Conservation (phyloP, 1,140 invertebrate species). For the Pogonomyrmex californicus region DNA sequence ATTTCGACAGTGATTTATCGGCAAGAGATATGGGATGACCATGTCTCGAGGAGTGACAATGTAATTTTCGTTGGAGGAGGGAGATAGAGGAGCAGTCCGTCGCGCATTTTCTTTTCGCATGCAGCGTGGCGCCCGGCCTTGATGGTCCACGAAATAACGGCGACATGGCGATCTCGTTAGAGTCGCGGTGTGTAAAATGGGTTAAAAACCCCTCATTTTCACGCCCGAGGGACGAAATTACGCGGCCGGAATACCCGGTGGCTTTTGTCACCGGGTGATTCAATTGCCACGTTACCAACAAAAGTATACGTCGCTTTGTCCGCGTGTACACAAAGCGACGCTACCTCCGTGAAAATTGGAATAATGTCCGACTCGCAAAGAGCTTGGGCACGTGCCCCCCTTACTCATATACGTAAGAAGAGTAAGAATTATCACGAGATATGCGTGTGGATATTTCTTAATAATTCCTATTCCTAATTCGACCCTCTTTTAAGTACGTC, state of each 20-base stretch:
- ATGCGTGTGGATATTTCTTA: background rate
- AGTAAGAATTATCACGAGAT: constrained; percentile 46
- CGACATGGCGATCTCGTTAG: constrained; percentile 62
- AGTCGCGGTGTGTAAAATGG: constrained; percentile 57
- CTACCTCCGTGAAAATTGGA: constrained; percentile 26
- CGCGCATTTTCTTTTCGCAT: constrained; percentile 61
- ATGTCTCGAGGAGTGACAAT: constrained; percentile 26
- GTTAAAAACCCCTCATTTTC: constrained; percentile 64
- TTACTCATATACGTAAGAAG: constrained; percentile 31
- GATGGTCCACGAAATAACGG: constrained; percentile 62
- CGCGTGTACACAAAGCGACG: constrained; percentile 51
- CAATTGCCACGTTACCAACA: constrained; percentile 63
- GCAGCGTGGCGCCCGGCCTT: constrained; percentile 33
- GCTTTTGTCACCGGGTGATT: constrained; percentile 59
- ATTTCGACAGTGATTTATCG: constrained; percentile 42
- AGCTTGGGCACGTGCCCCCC: constrained; percentile 30
- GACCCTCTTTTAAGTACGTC: constrained; percentile 1
- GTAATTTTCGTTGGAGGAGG: constrained; percentile 19
- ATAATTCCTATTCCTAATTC: background rate
- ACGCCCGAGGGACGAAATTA: constrained; percentile 62
- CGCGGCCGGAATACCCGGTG: constrained; percentile 54
- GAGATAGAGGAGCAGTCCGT: background rate
- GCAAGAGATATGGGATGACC: background rate
- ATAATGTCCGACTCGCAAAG: constrained; percentile 57
- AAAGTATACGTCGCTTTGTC: constrained; percentile 62